Evolutionary conservation across 64 coral and sea anemone genomes (phyloP).

Genomic region (Pocillopora verrucosa): DNA sequence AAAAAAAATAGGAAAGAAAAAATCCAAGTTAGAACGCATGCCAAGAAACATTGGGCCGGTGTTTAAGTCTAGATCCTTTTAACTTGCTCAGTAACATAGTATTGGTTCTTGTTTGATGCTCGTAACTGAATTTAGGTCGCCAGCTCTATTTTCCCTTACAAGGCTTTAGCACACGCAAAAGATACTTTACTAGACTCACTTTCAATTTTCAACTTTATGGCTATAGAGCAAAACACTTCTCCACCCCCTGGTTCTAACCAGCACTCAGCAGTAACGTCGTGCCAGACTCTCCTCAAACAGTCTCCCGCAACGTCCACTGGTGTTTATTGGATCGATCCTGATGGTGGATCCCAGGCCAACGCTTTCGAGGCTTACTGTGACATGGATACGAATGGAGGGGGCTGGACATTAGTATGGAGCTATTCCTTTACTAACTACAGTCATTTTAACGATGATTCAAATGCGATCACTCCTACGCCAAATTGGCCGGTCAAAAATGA

Average conservation of each 20-base stretch:
- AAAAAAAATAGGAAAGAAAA: too few relatives aligned
- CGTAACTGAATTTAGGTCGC: neutral
- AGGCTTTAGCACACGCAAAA: too few relatives aligned
- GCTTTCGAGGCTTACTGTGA: conserved; percentile 30
- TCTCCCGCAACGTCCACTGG: neutral
- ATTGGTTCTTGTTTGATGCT: too few relatives aligned
- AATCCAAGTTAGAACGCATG: too few relatives aligned
- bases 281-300: conserved; percentile 7
- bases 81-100: too few relatives aligned
- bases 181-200: too few relatives aligned
- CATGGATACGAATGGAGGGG: conserved; percentile 16
- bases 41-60: too few relatives aligned
- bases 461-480: conserved; percentile 40
- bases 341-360: conserved; percentile 6
- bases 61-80: too few relatives aligned
- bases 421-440: conserved; percentile 1
- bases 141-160: neutral
- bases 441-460: neutral
- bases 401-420: conserved; percentile 16
- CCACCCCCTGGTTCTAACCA: neutral
- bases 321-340: conserved; percentile 43
- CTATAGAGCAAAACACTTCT: too few relatives aligned
- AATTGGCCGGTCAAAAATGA: neutral
- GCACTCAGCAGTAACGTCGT: neutral
- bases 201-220: too few relatives aligned